Evolutionary conservation across 2,888 invertebrate genomes (phyloP).

Genomic region (Mythimna impura): DNA sequence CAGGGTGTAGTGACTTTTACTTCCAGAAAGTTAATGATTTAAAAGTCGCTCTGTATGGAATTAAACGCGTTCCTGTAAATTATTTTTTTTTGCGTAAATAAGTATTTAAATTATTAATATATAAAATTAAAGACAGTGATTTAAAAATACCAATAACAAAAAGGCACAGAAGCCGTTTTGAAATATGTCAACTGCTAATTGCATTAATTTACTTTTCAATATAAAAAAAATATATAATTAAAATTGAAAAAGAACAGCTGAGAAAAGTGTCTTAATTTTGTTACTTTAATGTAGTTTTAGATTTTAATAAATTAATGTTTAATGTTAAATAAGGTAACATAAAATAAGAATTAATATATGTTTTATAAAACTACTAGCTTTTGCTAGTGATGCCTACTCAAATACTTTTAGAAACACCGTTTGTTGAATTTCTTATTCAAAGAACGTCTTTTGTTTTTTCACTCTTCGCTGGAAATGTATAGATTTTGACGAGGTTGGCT

Average conservation of each 20-base stretch:
- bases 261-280: neutral
- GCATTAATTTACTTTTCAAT: neutral
- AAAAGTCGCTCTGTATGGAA: neutral
- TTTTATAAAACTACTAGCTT: neutral
- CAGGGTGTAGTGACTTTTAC: neutral
- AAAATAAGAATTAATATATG: neutral
- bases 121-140: neutral
- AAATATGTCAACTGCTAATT: neutral
- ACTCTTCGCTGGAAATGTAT: neutral
- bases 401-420: slow-evolving; percentile 9
- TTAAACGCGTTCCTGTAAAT: slow-evolving; percentile 1
- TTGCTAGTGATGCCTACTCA: neutral
- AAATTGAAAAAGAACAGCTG: neutral
- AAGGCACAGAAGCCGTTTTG: neutral
- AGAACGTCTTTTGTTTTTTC: neutral
- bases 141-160: neutral
- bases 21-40: neutral
- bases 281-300: neutral
- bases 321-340: too few species aligned
- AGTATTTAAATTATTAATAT: too few species aligned
- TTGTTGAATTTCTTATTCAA: slow-evolving; percentile 3
- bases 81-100: too few species aligned
- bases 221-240: neutral
- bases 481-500: neutral
- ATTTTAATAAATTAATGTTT: neutral